These are phyloP conservation scores for Equus quagga DNA, from an alignment of 2,113 vertebrate genomes.

Conservation along the genomic window DNA sequence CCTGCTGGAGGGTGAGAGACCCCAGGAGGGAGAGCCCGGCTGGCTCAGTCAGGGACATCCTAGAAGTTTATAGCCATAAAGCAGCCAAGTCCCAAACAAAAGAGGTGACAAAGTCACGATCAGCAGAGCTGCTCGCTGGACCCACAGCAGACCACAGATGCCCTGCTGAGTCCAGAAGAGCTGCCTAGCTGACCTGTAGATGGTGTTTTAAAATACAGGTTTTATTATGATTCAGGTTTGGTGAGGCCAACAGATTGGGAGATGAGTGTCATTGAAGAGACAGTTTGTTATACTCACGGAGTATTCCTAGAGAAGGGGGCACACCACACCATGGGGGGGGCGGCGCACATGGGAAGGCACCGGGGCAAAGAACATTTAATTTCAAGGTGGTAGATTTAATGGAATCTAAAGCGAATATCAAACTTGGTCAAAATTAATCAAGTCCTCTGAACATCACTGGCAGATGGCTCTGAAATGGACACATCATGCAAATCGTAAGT, in stretches of 20 bases:
- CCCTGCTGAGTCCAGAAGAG: neutral
- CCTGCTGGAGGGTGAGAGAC: neutral
- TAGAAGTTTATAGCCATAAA: neutral
- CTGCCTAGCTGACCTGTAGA: neutral
- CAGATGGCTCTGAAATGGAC: neutral
- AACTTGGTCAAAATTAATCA: neutral
- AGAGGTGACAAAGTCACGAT: no score
- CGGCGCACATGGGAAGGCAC: neutral
- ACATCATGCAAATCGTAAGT: neutral
- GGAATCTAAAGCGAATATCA: neutral
- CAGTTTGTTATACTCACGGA: neutral
- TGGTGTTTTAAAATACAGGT: neutral
- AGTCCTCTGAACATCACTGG: neutral
- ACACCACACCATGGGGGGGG: neutral
- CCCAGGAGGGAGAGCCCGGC: neutral
- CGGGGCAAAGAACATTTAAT: no score
- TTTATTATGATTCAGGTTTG: neutral
- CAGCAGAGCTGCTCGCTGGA: neutral
- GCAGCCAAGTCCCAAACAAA: neutral
- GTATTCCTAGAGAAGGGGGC: neutral
- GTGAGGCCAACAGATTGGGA: neutral
- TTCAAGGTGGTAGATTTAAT: neutral
- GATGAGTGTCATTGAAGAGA: neutral
- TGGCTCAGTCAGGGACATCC: neutral
- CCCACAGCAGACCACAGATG: neutral